Conservation (phyloP, 2,797 vertebrate genomes). For the Erpetoichthys calabaricus region DNA sequence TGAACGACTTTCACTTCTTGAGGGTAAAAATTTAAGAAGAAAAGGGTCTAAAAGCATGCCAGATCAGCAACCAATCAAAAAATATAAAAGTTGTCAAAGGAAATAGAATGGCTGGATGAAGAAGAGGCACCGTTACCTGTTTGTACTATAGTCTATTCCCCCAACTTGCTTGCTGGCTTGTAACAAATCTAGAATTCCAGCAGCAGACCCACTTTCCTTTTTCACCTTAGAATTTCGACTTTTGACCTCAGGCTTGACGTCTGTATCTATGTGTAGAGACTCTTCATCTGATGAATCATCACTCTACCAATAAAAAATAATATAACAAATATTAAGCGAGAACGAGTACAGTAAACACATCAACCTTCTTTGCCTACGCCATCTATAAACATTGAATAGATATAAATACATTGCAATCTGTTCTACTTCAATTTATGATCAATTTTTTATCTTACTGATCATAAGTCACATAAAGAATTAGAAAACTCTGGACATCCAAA, state of each 20-base stretch:
- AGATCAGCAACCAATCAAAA: too few relatives aligned
- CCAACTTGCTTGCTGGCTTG: constrained; percentile 98
- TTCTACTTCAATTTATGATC: too few relatives aligned
- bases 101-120: constrained; percentile 8
- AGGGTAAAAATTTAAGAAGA: too few relatives aligned
- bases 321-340: background rate
- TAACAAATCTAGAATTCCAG: constrained; percentile 85
- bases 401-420: too few relatives aligned
- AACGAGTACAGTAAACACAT: background rate
- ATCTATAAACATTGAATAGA: too few relatives aligned
- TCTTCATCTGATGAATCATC: constrained; percentile 86
- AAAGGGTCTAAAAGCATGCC: too few relatives aligned
- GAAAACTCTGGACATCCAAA: background rate
- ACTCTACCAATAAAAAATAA: constrained; percentile 33
- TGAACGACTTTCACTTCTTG: too few relatives aligned
- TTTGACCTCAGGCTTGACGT: constrained; percentile 54
- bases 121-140: constrained; percentile 61
- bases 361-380: too few relatives aligned
- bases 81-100: background rate
- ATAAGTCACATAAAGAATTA: background rate
- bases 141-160: constrained; percentile 83
- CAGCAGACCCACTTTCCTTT: constrained; percentile 75
- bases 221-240: constrained; percentile 79
- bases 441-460: too few relatives aligned
- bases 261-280: constrained; percentile 90